Evolutionary conservation across 2,797 vertebrate genomes (phyloP), one percentile per base, ranked within the genome.

Genomic region (Channa striata): DNA sequence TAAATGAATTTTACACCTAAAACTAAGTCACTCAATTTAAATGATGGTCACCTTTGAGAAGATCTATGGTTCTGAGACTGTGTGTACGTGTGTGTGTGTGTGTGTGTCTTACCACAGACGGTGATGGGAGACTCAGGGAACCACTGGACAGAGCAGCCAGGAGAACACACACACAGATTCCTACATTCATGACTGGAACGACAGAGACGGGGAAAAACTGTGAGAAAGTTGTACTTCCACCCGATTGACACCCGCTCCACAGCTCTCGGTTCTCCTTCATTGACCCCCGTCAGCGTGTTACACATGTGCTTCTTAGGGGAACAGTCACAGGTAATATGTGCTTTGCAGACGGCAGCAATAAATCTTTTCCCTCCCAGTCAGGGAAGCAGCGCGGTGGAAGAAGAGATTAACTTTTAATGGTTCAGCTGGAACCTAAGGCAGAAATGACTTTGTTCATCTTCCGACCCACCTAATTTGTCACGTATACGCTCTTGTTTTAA

Each of bases 151-250:
- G 42, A 46, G 85, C 89, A 80, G 89, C 89, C 79, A 93, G 76
- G 65, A 93, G 78, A 43, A 93, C 84, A 64, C 90, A 91, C 86
- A 89, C 81, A 61, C 71, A 91, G 73, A 93, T 85, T 2, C 88
- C 81, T 63, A 83, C 74, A 84, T 91, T 90, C 92, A 93, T 93
- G 86, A 52, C 91, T 93, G 74, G 0, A 30, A n/a, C 47, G 42
- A 67, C 11, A 56, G 30, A 71, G 8, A 10, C 4, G 9, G 34
- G 1, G 14, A 25, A 2, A 65, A 11, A 39, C 58, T 3, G 61
- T n/a, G 2, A 40, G 1, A 13, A 20, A 46, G 46, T 71, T 20
- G 51, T 37, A 68, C 37, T 25, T 4, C 2, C 46, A 43, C 14
- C 6, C 50, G 9, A 46, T 12, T 13, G 7, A 19, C 40, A 65